These are phyloP conservation scores for Erinaceus europaeus DNA, from an alignment of 2,113 vertebrate species.

Conservation along the genomic window DNA sequence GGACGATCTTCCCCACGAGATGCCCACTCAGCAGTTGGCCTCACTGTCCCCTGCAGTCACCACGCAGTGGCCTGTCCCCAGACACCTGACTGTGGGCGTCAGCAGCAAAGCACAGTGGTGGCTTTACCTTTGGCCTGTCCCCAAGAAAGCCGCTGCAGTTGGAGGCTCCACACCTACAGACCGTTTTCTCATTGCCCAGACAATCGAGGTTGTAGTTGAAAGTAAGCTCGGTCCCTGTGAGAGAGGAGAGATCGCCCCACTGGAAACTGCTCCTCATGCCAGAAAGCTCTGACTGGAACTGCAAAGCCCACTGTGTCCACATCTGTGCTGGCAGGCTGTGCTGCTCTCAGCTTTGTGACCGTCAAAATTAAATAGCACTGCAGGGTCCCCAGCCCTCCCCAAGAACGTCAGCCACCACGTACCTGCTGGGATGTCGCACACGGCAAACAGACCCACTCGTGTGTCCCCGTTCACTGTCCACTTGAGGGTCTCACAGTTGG, in stretches of 20 bases:
- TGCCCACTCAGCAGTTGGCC: no score
- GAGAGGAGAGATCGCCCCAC: background rate
- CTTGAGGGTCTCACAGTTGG: slow-evolving; percentile 98
- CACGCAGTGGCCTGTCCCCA: no score
- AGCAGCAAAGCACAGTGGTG: background rate
- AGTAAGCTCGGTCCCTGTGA: slow-evolving; percentile 93
- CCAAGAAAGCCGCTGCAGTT: slow-evolving; percentile 99
- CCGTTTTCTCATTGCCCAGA: slow-evolving; percentile 96
- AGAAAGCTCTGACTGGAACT: fast-evolving
- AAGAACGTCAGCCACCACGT: background rate
- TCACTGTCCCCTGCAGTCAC: no score
- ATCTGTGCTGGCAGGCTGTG: no score
- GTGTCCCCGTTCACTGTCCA: slow-evolving; percentile 99
- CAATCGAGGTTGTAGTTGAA: slow-evolving; percentile 99
- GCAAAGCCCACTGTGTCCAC: fast-evolving
- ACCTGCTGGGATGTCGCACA: slow-evolving; percentile 96
- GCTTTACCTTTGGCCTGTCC: slow-evolving; percentile 93
- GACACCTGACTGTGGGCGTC: background rate
- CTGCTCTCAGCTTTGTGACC: background rate
- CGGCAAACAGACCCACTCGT: slow-evolving; percentile 93
- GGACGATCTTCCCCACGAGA: no score
- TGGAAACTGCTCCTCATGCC: no score
- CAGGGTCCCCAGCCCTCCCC: fast-evolving
- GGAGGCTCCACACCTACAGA: slow-evolving; percentile 94
- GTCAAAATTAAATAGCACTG: no score